Evolutionary conservation across 1,140 invertebrate species (phyloP).

Genomic region (Semibalanus balanoides): DNA sequence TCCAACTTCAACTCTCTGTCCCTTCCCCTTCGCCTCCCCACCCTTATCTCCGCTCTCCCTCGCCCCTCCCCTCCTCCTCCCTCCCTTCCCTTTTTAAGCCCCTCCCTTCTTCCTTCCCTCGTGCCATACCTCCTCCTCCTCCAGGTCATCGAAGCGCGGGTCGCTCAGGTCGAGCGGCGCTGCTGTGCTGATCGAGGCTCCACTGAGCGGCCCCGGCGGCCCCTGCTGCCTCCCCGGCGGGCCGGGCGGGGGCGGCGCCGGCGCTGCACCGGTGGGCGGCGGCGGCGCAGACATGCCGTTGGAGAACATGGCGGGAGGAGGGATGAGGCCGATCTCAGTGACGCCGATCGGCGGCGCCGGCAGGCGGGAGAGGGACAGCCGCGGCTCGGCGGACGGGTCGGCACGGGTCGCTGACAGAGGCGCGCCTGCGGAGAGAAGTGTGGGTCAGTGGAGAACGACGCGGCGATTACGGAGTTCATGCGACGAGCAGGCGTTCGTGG

Average conservation of each 20-base stretch:
- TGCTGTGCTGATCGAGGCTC: conserved; percentile 5
- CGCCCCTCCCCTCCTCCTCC: no score
- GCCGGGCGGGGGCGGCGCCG: conserved; percentile 31
- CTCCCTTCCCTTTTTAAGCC: no score
- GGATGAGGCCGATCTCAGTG: conserved; percentile 84
- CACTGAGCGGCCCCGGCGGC: conserved; percentile 19
- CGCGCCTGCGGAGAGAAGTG: no score
- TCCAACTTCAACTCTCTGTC: no score
- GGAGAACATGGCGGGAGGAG: conserved; percentile 88
- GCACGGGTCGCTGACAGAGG: no score
- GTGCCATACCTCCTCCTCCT: not conserved
- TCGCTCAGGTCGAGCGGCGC: conserved; percentile 8
- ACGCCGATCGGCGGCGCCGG: conserved; percentile 79
- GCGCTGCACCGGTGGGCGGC: conserved; percentile 62
- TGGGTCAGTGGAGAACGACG: no score
- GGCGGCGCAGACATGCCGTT: conserved; percentile 54
- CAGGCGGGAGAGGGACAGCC: conserved; percentile 54
- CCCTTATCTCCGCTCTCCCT: no score
- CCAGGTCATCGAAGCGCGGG: conserved; percentile 14
- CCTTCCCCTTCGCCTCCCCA: no score
- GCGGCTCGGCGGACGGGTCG: not conserved
- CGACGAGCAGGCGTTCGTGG: no score
- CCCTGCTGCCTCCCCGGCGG: conserved; percentile 36
- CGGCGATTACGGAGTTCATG: no score
- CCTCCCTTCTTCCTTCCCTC: no score